These are phyloP conservation scores for Mormyrus proboscirostris DNA, from an alignment of 2,797 vertebrate species.

Conservation along the genomic window DNA sequence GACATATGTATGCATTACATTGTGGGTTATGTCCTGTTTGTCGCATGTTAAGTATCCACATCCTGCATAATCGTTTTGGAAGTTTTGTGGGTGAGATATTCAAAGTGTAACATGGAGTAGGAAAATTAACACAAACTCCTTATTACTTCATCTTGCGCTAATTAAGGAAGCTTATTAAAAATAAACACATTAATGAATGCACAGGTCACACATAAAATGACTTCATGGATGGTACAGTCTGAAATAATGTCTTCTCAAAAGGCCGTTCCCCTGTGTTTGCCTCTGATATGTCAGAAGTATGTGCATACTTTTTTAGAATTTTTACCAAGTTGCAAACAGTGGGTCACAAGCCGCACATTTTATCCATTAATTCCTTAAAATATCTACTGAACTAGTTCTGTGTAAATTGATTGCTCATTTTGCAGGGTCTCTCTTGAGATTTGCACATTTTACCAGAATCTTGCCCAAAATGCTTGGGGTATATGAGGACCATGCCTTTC, in stretches of 20 bases:
- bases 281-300: background rate
- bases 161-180: conserved; percentile 15
- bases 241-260: background rate
- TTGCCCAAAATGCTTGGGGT: background rate
- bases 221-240: no score
- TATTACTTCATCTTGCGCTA: background rate
- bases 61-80: background rate
- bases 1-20: background rate
- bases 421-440: background rate
- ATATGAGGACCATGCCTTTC: background rate
- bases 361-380: conserved; percentile 5
- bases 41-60: background rate
- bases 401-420: background rate
- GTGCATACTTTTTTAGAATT: conserved; percentile 5
- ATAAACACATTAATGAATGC: background rate
- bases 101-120: background rate
- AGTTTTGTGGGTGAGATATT: background rate
- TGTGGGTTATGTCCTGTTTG: background rate
- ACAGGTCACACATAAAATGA: background rate
- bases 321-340: background rate
- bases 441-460: background rate
- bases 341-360: background rate
- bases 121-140: background rate
- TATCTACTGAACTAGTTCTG: conserved; percentile 8
- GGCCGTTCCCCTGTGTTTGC: background rate